Evolutionary conservation across 2,888 invertebrate genomes (phyloP).

Genomic region (Epirrita christyi): DNA sequence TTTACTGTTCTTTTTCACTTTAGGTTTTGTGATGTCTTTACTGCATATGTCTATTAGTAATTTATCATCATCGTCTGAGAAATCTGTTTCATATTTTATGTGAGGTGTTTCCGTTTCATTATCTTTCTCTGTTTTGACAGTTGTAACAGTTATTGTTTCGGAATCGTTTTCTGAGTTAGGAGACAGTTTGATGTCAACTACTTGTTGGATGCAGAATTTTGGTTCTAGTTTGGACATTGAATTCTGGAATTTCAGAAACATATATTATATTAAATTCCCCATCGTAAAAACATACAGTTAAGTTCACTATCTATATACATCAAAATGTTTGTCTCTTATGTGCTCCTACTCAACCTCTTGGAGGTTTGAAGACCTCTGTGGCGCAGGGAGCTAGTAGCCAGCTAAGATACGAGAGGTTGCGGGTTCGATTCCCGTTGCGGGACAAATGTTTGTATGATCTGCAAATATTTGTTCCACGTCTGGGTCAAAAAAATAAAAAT

Average conservation of each 20-base stretch:
- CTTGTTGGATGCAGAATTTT: not conserved
- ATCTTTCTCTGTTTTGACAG: conserved; percentile 14
- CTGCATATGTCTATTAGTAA: conserved; percentile 36
- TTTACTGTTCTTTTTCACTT: not conserved
- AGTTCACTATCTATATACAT: too few relatives aligned
- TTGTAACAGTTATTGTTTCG: not conserved
- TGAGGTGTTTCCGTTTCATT: not conserved
- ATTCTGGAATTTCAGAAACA: conserved; percentile 1
- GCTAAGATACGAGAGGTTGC: too few relatives aligned
- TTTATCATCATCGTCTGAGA: conserved; percentile 44
- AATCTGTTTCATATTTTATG: conserved; percentile 37
- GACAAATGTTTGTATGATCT: too few relatives aligned
- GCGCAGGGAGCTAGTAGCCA: too few relatives aligned
- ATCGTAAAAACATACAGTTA: too few relatives aligned
- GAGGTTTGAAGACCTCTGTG: too few relatives aligned
- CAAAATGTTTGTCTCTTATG: too few relatives aligned
- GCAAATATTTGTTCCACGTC: too few relatives aligned
- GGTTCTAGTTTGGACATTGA: not conserved
- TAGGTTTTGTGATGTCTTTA: not conserved
- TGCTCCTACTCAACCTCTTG: too few relatives aligned
- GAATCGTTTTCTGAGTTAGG: not conserved
- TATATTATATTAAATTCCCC: too few relatives aligned
- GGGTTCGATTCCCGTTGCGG: too few relatives aligned
- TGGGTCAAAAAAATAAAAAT: too few relatives aligned
- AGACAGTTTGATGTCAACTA: conserved; percentile 2